phyloP scores from a whole-genome alignment of 2,888 invertebrate species.

The Tetranychus piercei region DNA sequence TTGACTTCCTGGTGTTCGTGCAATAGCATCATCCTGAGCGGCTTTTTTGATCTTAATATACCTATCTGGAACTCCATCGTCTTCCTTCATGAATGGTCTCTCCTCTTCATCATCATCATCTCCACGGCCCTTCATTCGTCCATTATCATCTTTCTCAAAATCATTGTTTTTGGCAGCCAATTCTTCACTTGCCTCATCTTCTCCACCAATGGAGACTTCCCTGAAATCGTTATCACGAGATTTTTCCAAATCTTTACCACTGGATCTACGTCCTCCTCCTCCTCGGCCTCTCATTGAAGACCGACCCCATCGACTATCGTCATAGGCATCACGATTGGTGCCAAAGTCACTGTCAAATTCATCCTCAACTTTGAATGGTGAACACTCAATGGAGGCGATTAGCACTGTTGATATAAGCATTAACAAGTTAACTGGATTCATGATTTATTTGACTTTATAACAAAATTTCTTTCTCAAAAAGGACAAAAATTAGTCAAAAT shows the following conservation, averaged over 20 bases:
- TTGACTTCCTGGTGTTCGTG: background rate
- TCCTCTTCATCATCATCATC: background rate
- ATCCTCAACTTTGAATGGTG: slow-evolving; percentile 3
- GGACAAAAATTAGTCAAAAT: background rate
- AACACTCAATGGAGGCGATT: background rate
- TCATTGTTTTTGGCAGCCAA: background rate
- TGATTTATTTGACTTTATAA: background rate
- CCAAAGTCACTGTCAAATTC: slow-evolving; percentile 3
- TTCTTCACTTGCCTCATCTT: slow-evolving; percentile 6
- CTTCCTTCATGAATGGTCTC: background rate
- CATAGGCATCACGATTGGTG: background rate
- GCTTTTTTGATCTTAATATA: background rate
- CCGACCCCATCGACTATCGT: background rate
- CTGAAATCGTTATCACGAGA: background rate
- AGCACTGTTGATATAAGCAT: background rate
- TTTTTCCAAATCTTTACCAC: background rate
- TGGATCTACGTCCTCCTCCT: background rate
- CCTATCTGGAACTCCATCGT: background rate
- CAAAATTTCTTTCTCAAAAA: background rate
- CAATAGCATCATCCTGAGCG: background rate
- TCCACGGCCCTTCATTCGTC: background rate
- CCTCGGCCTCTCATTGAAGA: background rate
- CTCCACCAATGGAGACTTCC: background rate
- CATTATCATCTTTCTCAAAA: background rate
- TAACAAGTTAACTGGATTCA: background rate